Evolutionary conservation across 2,797 vertebrate species (phyloP).

Genomic region (Chiroxiphia lanceolata): DNA sequence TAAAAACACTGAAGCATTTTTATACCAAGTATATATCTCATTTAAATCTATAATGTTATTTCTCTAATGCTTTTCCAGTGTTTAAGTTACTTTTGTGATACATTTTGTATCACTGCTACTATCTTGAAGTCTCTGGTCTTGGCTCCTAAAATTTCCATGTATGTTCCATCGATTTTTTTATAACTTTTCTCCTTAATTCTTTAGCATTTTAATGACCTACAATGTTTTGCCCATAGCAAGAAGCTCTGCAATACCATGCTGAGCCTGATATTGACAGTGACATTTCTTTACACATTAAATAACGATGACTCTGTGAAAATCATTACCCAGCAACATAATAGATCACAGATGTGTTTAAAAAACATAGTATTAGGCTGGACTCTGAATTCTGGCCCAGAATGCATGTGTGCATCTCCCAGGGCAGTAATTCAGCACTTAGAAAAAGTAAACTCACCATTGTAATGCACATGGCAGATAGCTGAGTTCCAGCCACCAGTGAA

Average conservation of each 20-base stretch:
- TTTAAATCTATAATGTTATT: background rate
- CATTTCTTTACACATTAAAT: background rate
- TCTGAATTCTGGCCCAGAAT: background rate
- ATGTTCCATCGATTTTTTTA: background rate
- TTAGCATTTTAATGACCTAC: background rate
- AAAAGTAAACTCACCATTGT: conserved; percentile 28
- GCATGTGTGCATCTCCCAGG: conserved; percentile 21
- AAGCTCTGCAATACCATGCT: background rate
- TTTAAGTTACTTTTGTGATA: background rate
- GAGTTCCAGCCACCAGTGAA: conserved; percentile 37
- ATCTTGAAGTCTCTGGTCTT: background rate
- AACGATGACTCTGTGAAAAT: conserved; percentile 28
- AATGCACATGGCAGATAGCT: conserved; percentile 2
- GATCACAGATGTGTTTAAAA: conserved; percentile 54
- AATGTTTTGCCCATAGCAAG: background rate
- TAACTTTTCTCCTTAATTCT: background rate
- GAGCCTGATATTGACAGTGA: background rate
- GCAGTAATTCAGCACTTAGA: conserved; percentile 34
- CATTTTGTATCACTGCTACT: background rate
- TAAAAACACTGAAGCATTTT: background rate
- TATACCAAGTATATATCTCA: background rate
- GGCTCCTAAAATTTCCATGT: background rate
- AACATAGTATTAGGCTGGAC: background rate
- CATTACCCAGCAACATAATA: conserved; percentile 37
- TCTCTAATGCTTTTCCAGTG: background rate